Percentiles rank a stretch among this genome's conserved stretches.
Evolutionary conservation across 1,140 invertebrate species (phyloP).

Genomic region (Lanistes nyassanus): DNA sequence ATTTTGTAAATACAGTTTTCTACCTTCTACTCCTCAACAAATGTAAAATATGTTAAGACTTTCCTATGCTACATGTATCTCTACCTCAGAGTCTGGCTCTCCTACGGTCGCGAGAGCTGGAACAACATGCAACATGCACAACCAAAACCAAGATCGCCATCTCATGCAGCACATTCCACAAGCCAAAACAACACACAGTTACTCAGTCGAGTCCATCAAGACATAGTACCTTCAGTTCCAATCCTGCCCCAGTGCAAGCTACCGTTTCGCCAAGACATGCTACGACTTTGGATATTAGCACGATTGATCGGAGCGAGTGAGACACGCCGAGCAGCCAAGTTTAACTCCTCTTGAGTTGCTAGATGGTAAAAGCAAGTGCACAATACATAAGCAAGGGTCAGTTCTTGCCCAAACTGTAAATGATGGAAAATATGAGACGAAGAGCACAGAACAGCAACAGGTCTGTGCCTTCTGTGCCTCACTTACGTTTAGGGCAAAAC

Average conservation of each 20-base stretch:
- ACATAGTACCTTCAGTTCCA: conserved; percentile 59
- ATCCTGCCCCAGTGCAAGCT: conserved; percentile 64
- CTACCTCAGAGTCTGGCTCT: no score
- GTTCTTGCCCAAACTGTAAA: conserved; percentile 25
- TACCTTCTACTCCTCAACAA: no score
- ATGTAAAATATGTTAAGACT: no score
- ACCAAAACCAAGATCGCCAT: neutral
- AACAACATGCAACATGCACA: neutral
- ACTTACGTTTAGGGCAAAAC: no score
- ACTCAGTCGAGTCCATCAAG: neutral
- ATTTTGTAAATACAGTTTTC: no score
- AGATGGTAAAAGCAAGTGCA: conserved; percentile 37
- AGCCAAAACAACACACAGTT: no score
- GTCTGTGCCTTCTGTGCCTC: no score
- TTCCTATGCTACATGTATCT: no score
- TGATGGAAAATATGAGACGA: conserved; percentile 3
- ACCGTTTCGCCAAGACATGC: conserved; percentile 65
- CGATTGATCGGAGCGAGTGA: conserved; percentile 65
- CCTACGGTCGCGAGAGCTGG: no score
- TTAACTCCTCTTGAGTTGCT: conserved; percentile 60
- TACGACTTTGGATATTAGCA: conserved; percentile 62
- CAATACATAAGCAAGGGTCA: conserved; percentile 27
- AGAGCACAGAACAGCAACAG: no score
- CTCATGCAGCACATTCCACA: neutral
- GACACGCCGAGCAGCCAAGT: conserved; percentile 63